Percentiles rank a stretch among this genome's conserved stretches.
Evolutionary conservation across 2,113 vertebrate genomes (phyloP).

Genomic region (Erpornis zantholeuca): DNA sequence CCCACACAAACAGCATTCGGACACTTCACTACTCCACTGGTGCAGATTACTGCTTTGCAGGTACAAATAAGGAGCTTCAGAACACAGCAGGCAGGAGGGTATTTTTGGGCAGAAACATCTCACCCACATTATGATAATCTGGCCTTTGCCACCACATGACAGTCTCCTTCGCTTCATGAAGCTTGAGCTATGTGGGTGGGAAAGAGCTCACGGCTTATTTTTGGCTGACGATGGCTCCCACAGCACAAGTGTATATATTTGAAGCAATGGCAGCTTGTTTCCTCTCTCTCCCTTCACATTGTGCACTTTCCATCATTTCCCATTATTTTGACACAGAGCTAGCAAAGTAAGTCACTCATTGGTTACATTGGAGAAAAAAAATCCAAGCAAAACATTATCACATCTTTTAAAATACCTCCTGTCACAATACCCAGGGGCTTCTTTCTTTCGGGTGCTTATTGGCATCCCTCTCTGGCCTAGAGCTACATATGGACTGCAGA

Average conservation of each 20-base stretch:
- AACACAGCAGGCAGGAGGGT: neutral
- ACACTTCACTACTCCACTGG: neutral
- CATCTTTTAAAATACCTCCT: neutral
- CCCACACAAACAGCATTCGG: neutral
- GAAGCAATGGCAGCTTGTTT: neutral
- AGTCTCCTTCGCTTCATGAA: neutral
- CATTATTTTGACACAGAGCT: neutral
- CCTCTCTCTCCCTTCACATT: neutral
- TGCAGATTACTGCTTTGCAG: neutral
- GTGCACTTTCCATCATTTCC: neutral
- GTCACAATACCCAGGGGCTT: neutral
- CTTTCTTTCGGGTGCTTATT: neutral
- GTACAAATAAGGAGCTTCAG: neutral
- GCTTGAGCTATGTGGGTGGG: neutral
- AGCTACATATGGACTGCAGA: neutral
- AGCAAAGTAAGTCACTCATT: neutral
- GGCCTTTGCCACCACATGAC: slow-evolving; percentile 20
- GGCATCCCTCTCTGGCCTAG: neutral
- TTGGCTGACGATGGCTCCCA: neutral
- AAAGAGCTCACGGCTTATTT: slow-evolving; percentile 4
- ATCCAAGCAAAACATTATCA: neutral
- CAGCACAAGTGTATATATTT: neutral
- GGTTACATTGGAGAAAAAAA: neutral
- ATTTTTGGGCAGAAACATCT: slow-evolving; percentile 9
- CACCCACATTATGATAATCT: slow-evolving; percentile 44